phyloP scores from a whole-genome alignment of 2,113 vertebrate genomes.

The Pipa parva region DNA sequence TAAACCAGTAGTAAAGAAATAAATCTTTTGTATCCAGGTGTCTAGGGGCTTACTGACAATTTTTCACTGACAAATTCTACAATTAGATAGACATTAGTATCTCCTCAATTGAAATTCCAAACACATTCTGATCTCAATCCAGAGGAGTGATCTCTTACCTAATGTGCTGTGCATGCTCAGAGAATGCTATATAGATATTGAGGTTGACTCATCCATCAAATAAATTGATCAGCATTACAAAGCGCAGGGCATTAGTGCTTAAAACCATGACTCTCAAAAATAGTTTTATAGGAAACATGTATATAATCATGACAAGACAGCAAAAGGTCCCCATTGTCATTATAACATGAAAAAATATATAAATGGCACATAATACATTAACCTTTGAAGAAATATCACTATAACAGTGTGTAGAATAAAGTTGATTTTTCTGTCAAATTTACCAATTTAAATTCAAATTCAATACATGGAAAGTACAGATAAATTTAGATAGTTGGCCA shows the following conservation, averaged over 20 bases:
- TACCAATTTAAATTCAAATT: too few relatives aligned
- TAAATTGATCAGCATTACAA: constrained; percentile 42
- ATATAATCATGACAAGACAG: constrained; percentile 13
- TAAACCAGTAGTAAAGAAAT: constrained; percentile 53
- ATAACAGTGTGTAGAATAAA: too few relatives aligned
- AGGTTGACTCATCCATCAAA: constrained; percentile 57
- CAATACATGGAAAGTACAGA: too few relatives aligned
- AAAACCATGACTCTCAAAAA: constrained; percentile 53
- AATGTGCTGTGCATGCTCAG: constrained; percentile 47
- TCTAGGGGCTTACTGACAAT: constrained; percentile 54
- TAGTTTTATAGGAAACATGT: constrained; percentile 28
- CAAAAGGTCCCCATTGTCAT: not conserved
- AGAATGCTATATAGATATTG: constrained; percentile 51
- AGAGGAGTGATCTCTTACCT: constrained; percentile 53
- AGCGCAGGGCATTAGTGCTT: constrained; percentile 53
- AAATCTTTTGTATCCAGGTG: constrained; percentile 53
- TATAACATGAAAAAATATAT: not conserved
- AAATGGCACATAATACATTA: not conserved
- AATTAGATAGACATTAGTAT: constrained; percentile 65
- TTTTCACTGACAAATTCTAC: constrained; percentile 56
- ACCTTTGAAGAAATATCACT: not conserved
- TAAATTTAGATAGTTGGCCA: too few relatives aligned
- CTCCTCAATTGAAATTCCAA: constrained; percentile 56
- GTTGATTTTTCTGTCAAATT: too few relatives aligned
- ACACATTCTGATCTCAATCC: constrained; percentile 51